These are phyloP conservation scores for Diogma glabrata DNA, from an alignment of 2,888 invertebrate species.

Conservation along the genomic window DNA sequence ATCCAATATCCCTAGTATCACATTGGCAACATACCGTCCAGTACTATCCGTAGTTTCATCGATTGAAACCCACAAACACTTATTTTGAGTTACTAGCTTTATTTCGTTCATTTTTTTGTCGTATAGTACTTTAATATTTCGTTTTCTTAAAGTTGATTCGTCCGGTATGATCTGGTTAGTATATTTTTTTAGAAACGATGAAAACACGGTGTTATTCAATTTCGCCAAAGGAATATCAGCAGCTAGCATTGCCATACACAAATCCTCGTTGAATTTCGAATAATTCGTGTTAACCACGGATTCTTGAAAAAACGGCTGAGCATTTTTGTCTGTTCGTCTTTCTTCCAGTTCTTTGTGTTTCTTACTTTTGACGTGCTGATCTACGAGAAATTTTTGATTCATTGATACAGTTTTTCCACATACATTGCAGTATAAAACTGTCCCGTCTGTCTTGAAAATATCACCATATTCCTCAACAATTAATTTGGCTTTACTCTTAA, in stretches of 20 bases:
- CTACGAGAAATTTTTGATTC: not conserved
- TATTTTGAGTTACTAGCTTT: not conserved
- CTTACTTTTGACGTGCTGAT: not conserved
- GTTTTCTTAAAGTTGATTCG: conserved; percentile 3
- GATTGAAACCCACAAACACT: not conserved
- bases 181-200: not conserved
- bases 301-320: too few species aligned
- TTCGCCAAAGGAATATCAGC: not conserved
- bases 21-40: not conserved
- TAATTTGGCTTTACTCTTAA: not conserved
- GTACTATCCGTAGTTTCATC: not conserved
- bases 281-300: too few species aligned
- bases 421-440: not conserved
- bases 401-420: not conserved
- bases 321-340: not conserved
- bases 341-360: conserved; percentile 1
- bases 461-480: not conserved
- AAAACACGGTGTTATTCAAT: not conserved
- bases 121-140: not conserved
- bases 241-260: too few species aligned
- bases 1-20: not conserved
- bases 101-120: not conserved
- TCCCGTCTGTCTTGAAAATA: conserved; percentile 1
- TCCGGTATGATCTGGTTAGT: not conserved
- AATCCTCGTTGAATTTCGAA: too few species aligned